phyloP scores from a whole-genome alignment of 2,888 invertebrate genomes.

The Cheilosia pagana region DNA sequence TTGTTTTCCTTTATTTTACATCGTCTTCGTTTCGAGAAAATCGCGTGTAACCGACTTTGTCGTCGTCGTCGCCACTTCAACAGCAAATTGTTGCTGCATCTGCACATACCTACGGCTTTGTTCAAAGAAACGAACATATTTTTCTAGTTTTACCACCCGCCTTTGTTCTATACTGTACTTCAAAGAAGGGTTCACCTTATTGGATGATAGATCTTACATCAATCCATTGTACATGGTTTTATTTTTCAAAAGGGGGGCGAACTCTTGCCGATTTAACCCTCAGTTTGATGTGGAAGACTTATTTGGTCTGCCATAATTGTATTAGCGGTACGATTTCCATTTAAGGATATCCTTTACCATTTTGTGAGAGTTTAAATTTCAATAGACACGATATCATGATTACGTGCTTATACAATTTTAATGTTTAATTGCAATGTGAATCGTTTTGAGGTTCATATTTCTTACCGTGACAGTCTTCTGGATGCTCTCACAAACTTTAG shows the following conservation, averaged over 20 bases:
- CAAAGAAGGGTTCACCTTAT: neutral
- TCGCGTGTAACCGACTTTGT: slow-evolving; percentile 33
- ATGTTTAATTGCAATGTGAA: no score
- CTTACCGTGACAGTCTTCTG: no score
- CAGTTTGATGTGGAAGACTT: no score
- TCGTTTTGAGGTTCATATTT: no score
- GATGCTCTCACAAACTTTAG: no score
- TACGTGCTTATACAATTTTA: neutral
- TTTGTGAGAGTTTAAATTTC: neutral
- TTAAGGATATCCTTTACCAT: neutral
- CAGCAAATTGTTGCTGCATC: slow-evolving; percentile 35
- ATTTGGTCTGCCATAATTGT: neutral
- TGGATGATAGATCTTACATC: slow-evolving; percentile 29
- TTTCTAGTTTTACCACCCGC: neutral
- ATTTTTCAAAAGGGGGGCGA: neutral
- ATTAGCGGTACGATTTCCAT: neutral
- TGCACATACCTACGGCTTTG: slow-evolving; percentile 10
- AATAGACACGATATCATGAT: neutral
- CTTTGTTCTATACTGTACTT: neutral
- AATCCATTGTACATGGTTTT: slow-evolving; percentile 8
- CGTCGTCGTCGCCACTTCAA: slow-evolving; percentile 2
- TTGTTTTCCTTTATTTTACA: slow-evolving; percentile 29
- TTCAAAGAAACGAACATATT: slow-evolving; percentile 1
- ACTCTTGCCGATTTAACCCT: neutral
- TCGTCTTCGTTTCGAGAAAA: slow-evolving; percentile 8